Evolutionary conservation across 2,888 invertebrate species (phyloP), one percentile per base, ranked within the genome.

Genomic region (Tachystola acroxantha): DNA sequence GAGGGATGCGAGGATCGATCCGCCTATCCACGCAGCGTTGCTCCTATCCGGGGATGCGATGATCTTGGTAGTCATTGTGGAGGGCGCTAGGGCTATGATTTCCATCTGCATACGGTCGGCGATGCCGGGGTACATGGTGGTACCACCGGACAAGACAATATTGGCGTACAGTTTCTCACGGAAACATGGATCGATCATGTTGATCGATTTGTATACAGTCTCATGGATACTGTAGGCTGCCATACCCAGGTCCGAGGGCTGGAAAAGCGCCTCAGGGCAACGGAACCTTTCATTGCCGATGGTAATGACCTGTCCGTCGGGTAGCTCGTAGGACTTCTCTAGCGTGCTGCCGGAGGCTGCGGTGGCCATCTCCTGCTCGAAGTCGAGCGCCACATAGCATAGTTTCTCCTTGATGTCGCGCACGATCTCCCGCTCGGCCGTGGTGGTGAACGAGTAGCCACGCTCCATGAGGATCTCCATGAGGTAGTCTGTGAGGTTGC

Each of bases 121-220:
- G 87, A 96, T 96, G 66, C 96, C 96, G 38, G 96, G 96, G 88
- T 96, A 97, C 96, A 96, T 96, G 69, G 96, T 96, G 89, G 96
- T 96, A 81, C 96, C 96, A 45, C 96, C 96, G 45, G 97, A 97
- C 61, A 97, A 88, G 35, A 97, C 97, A 58, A 96, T 96, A 90
- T 96, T 96, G 89, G 96, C 96, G 88, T 97, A 97, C 88, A 97
- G 86, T n/a, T n/a, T n/a, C n/a, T n/a, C n/a, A n/a, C n/a, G n/a
- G n/a, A n/a, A n/a, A n/a, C n/a, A n/a, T n/a, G n/a, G n/a, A n/a
- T n/a, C n/a, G n/a, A n/a, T n/a, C n/a, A n/a, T n/a, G n/a, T n/a
- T n/a, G n/a, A n/a, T n/a, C n/a, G n/a, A n/a, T n/a, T n/a, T n/a
- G n/a, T n/a, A n/a, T n/a, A n/a, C n/a, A n/a, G n/a, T n/a, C n/a